Conservation (phyloP, 2,888 invertebrate species). For the Nebria salina region DNA sequence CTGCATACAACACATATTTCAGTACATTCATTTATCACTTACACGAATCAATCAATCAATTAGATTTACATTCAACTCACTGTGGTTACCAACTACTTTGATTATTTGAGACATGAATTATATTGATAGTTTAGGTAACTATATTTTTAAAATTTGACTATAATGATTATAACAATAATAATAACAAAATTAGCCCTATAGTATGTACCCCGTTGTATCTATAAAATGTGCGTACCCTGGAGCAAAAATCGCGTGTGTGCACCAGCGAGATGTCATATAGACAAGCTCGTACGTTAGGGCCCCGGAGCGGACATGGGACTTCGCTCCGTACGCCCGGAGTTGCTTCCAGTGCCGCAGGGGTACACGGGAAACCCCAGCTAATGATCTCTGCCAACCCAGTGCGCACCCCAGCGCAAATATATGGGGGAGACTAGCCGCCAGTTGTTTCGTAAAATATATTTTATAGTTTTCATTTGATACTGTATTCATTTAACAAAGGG, state of each 20-base stretch:
- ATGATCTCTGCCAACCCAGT: background rate
- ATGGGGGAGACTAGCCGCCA: background rate
- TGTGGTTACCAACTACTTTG: too few species aligned
- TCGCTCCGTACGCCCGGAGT: background rate
- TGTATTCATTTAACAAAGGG: background rate
- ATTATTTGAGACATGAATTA: too few species aligned
- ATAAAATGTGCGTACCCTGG: background rate
- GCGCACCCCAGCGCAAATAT: background rate
- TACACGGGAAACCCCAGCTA: background rate
- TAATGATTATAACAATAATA: too few species aligned
- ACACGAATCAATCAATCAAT: too few species aligned
- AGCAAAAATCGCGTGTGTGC: background rate
- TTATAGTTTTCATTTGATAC: background rate
- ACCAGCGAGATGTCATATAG: background rate
- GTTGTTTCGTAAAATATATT: background rate
- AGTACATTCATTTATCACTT: too few species aligned
- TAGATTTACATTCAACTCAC: too few species aligned
- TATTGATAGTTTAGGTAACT: too few species aligned
- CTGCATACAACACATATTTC: too few species aligned
- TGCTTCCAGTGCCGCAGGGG: background rate
- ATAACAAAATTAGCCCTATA: too few species aligned
- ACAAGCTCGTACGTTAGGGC: background rate
- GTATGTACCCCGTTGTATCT: too few species aligned
- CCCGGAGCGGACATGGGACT: background rate
- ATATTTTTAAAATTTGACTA: too few species aligned